Percentiles rank a stretch among this genome's conserved stretches.
phyloP scores from a whole-genome alignment of 2,888 invertebrate genomes.

The Maniola hyperantus region DNA sequence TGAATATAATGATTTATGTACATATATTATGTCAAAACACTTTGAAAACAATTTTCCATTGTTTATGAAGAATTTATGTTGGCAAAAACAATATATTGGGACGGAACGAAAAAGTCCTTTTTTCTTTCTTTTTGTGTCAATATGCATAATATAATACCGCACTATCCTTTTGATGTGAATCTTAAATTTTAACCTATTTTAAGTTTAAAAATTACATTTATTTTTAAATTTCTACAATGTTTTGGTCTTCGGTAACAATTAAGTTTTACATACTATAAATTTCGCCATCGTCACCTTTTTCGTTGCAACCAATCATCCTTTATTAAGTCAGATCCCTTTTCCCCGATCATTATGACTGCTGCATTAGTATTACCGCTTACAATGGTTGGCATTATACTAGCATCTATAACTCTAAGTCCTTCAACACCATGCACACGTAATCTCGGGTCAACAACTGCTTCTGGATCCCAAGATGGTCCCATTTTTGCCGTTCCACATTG shows the following conservation, averaged over 20 bases:
- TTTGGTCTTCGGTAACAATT: constrained; percentile 17
- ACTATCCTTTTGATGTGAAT: neutral
- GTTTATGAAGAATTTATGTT: neutral
- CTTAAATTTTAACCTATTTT: neutral
- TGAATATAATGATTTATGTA: neutral
- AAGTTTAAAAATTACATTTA: neutral
- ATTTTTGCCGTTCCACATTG: constrained; percentile 94
- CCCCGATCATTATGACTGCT: constrained; percentile 95
- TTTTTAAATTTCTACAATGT: neutral
- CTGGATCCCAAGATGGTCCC: constrained; percentile 90
- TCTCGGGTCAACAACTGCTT: constrained; percentile 92
- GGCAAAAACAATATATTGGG: neutral
- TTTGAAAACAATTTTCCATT: neutral
- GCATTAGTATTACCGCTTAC: constrained; percentile 95
- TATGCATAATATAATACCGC: neutral
- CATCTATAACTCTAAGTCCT: constrained; percentile 92
- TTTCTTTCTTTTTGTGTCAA: neutral
- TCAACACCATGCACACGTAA: constrained; percentile 89
- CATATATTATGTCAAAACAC: neutral
- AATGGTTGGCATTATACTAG: constrained; percentile 94
- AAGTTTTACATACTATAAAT: neutral
- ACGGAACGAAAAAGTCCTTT: neutral
- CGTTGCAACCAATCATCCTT: constrained; percentile 90
- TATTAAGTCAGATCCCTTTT: constrained; percentile 93
- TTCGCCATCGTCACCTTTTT: constrained; percentile 55